A percentile compares a stretch with the other conserved stretches of the same genome.
These are phyloP conservation scores for Miniopterus natalensis DNA, from an alignment of 2,113 vertebrate genomes.

Conservation along the genomic window DNA sequence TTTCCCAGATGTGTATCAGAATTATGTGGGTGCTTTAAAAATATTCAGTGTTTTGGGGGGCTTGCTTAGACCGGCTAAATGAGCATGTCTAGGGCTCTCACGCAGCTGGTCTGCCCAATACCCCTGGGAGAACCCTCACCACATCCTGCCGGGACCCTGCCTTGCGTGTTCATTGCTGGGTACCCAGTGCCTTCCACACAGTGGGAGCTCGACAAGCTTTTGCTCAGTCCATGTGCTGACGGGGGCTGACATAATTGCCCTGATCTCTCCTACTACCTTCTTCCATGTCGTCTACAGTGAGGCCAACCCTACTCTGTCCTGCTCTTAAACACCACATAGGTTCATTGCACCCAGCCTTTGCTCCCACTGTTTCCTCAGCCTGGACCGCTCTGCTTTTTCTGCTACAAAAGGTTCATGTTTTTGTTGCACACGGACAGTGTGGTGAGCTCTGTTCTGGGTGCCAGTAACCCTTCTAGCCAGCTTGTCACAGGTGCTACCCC, in stretches of 20 bases:
- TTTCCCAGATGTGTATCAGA: background rate
- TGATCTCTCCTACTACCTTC: background rate
- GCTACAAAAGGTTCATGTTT: background rate
- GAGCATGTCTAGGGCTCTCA: background rate
- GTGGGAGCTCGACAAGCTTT: background rate
- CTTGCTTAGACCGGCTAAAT: background rate
- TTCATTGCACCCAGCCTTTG: background rate
- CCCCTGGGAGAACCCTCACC: background rate
- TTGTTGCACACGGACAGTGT: background rate
- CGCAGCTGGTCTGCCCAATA: background rate
- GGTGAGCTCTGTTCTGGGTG: background rate
- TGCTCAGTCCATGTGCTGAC: background rate
- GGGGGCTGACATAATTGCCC: background rate
- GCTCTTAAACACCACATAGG: rapidly evolving
- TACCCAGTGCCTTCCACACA: background rate
- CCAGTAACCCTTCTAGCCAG: background rate
- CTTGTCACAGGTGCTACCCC: no score
- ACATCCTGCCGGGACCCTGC: background rate
- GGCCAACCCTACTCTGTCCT: background rate
- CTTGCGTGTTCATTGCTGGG: background rate
- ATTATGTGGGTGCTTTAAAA: background rate
- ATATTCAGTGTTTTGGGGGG: background rate
- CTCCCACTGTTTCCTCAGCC: background rate
- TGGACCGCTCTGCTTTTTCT: background rate
- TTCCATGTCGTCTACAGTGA: background rate